A percentile compares a stretch with the other conserved stretches of the same genome.
Conservation (phyloP, 1,140 invertebrate genomes). For the Belonocnema kinseyi region DNA sequence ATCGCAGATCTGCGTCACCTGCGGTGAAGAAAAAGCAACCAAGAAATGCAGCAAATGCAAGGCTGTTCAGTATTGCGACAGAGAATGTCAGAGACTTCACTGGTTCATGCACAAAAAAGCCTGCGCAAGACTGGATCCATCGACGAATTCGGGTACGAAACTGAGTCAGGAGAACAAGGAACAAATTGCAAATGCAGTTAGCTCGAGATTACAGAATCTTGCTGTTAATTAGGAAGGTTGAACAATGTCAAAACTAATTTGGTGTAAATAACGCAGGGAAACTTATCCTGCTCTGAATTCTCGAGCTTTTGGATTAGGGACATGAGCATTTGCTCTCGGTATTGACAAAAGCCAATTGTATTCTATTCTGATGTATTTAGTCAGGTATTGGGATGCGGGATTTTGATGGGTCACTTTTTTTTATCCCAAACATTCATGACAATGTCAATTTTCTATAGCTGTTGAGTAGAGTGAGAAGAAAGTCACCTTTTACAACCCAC, state of each 20-base stretch:
- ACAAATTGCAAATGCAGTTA: slow-evolving; percentile 62
- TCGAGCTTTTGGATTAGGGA: slow-evolving; percentile 37
- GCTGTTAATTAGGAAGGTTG: slow-evolving; percentile 62
- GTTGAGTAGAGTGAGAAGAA: too few relatives aligned
- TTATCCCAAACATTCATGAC: too few relatives aligned
- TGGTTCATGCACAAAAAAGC: slow-evolving; percentile 97
- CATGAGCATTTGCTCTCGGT: background rate
- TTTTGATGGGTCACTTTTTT: too few relatives aligned
- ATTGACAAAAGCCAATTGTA: too few relatives aligned
- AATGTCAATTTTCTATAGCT: too few relatives aligned
- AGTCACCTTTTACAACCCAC: too few relatives aligned
- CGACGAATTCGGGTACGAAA: slow-evolving; percentile 46
- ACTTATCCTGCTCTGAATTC: slow-evolving; percentile 24
- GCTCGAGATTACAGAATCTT: slow-evolving; percentile 64
- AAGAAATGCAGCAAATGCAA: slow-evolving; percentile 98
- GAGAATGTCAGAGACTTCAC: slow-evolving; percentile 95
- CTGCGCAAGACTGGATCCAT: slow-evolving; percentile 78
- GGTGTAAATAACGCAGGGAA: background rate
- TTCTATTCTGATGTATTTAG: too few relatives aligned
- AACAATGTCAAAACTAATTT: background rate
- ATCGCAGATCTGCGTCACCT: slow-evolving; percentile 87
- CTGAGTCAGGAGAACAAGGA: slow-evolving; percentile 63
- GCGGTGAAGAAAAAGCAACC: slow-evolving; percentile 89
- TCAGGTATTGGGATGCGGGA: too few relatives aligned
- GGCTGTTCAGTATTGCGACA: slow-evolving; percentile 94